A percentile compares a stretch with the other conserved stretches of the same genome.
Evolutionary conservation across 2,113 vertebrate genomes (phyloP).

Genomic region (Kryptolebias marmoratus): DNA sequence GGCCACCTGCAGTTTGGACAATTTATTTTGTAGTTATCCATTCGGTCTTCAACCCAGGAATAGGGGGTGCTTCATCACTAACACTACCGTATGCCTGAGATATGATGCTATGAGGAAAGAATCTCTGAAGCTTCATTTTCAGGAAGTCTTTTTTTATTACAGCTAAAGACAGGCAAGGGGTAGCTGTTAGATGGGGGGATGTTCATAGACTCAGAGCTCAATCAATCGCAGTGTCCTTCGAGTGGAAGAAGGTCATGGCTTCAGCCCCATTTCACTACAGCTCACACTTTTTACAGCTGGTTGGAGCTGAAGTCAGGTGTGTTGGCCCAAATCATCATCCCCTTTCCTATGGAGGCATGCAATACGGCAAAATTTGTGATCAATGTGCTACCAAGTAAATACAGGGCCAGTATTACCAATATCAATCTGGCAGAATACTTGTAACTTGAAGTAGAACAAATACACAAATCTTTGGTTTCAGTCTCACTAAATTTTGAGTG

Average conservation of each 20-base stretch:
- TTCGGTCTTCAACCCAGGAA: conserved; percentile 29
- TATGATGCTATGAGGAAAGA: conserved; percentile 35
- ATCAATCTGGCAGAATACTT: no score
- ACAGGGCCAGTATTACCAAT: no score
- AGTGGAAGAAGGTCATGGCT: conserved; percentile 37
- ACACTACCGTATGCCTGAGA: conserved; percentile 21
- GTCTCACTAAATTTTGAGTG: no score
- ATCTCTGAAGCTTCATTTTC: neutral
- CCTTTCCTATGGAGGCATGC: conserved; percentile 33
- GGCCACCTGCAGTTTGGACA: conserved; percentile 46
- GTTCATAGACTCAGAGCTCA: conserved; percentile 9
- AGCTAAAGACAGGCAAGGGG: conserved; percentile 13
- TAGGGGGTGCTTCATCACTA: conserved; percentile 48
- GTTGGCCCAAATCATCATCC: conserved; percentile 6
- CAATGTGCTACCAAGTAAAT: no score
- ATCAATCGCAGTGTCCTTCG: conserved; percentile 45
- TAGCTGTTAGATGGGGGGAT: conserved; percentile 28
- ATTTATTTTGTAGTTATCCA: conserved; percentile 61
- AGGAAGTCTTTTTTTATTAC: conserved; percentile 31
- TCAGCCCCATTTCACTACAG: neutral
- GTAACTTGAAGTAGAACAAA: no score
- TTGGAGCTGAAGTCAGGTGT: conserved; percentile 37
- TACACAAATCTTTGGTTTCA: no score
- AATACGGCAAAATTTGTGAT: no score
- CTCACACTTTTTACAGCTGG: neutral